Conservation (phyloP, 2,888 invertebrate genomes). For the Meiosimyza decipiens region DNA sequence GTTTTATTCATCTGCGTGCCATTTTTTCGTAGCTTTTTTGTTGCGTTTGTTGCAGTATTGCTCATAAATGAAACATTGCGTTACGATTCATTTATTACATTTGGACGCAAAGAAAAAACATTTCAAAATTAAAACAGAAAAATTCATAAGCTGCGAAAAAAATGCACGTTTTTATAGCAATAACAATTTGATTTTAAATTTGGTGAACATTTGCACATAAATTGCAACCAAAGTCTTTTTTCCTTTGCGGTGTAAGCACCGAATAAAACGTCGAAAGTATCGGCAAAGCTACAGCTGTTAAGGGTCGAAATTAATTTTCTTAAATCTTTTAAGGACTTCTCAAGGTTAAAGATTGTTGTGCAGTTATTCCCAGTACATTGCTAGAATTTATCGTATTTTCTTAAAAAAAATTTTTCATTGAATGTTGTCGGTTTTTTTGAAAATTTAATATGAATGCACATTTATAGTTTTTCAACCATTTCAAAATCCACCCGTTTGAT, state of each 20-base stretch:
- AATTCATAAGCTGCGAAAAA: not conserved
- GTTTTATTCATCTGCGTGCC: conserved; percentile 3
- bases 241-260: not conserved
- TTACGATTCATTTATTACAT: conserved; percentile 31
- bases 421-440: too few species aligned
- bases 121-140: not conserved
- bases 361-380: too few species aligned
- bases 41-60: not conserved
- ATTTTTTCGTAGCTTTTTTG: not conserved
- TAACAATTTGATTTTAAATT: conserved; percentile 29
- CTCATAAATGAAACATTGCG: conserved; percentile 22
- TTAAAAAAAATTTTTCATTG: too few species aligned
- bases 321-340: too few species aligned
- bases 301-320: too few species aligned
- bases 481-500: too few species aligned
- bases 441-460: too few species aligned
- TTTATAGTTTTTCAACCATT: too few species aligned
- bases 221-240: conserved; percentile 26
- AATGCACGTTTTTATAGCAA: not conserved
- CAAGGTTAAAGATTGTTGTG: too few species aligned
- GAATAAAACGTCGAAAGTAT: too few species aligned
- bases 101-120: not conserved
- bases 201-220: conserved; percentile 15
- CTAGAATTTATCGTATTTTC: too few species aligned
- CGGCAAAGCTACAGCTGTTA: too few species aligned